Base-by-base conservation (phyloP, 1,140 invertebrate species). In the Maconellicoccus hirsutus region DNA sequence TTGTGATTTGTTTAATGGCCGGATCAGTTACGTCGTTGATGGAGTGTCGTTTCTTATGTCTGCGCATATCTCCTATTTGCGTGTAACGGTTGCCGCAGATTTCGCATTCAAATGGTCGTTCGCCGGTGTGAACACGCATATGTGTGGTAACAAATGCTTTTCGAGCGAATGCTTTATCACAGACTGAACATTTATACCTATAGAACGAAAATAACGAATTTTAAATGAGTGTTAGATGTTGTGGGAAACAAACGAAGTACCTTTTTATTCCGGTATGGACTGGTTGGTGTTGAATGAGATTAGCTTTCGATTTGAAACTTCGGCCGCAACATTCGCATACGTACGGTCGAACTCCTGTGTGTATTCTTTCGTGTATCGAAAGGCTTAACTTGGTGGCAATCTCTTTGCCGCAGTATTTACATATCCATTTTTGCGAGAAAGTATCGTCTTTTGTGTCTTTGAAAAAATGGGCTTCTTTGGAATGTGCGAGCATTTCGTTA, bases 331-430 rank as follows among this genome's bases (percentile, higher is more conserved):
- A 12, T 0, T 39, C 29, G 22, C 71, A 71, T 7, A 39, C 23
- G 22, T 71, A 71, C 1, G 71, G 71, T 2, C 59, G 3, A 16
- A 23, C n/a, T 7, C 71, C 71, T 1, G 71, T 63, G 23, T 71
- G 71, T 6, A 42, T 66, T 12, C 71, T 27, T 23, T 25, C 25
- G 33, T 71, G 71, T 14, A 39, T 52, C 2, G 42, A 52, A 8
- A 52, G 16, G n/a, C 42, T 52, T 16, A 52, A 52, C 42, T 52
- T 52, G 4, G 42, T 52, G 42, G 6, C 42, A 16, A 52, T 52
- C n/a, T 52, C 42, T 52, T 52, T 52, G 16, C 42, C 42, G 42
- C 42, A 52, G n/a, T 52, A 52, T 52, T 52, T 52, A 52, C 42
- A 52, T 52, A 52, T 52, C 42, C 42, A 52, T 52, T 52, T 52